A percentile compares a stretch with the other conserved stretches of the same genome.
These are phyloP conservation scores for Equus przewalskii DNA, from an alignment of 2,113 vertebrate genomes.

Conservation along the genomic window DNA sequence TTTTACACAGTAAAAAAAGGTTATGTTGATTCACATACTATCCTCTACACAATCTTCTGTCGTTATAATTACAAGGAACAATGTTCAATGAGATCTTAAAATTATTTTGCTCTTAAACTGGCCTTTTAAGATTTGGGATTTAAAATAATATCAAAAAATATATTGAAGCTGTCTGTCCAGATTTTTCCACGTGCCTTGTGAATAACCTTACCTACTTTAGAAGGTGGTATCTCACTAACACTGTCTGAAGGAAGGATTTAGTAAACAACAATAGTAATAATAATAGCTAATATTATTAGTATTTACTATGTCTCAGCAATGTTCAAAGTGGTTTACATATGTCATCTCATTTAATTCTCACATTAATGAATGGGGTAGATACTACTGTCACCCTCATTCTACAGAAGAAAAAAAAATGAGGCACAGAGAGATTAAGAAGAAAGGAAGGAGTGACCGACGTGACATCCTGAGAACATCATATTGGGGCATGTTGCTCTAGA, in stretches of 20 bases:
- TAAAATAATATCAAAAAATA: not conserved
- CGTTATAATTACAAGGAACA: not conserved
- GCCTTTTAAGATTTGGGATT: not conserved
- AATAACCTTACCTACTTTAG: not conserved
- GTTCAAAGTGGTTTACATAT: not conserved
- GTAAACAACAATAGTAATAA: not conserved
- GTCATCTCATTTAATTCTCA: not conserved
- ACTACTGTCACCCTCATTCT: not conserved
- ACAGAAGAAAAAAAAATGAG: not conserved
- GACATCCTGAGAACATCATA: not conserved
- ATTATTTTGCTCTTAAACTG: not conserved
- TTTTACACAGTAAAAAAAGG: not conserved
- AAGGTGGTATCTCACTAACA: not conserved
- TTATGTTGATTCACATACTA: not conserved
- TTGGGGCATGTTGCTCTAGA: not conserved
- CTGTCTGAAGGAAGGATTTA: not conserved
- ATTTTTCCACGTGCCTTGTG: not conserved
- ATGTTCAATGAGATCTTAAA: slow-evolving; percentile 4
- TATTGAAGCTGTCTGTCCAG: not conserved
- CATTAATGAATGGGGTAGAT: not conserved
- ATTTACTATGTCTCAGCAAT: not conserved
- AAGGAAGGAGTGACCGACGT: not conserved
- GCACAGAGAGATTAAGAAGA: not conserved
- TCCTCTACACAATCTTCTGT: not conserved
- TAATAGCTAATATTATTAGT: not conserved